Evolutionary conservation across 2,888 invertebrate genomes (phyloP).

Genomic region (Furcula furcula): DNA sequence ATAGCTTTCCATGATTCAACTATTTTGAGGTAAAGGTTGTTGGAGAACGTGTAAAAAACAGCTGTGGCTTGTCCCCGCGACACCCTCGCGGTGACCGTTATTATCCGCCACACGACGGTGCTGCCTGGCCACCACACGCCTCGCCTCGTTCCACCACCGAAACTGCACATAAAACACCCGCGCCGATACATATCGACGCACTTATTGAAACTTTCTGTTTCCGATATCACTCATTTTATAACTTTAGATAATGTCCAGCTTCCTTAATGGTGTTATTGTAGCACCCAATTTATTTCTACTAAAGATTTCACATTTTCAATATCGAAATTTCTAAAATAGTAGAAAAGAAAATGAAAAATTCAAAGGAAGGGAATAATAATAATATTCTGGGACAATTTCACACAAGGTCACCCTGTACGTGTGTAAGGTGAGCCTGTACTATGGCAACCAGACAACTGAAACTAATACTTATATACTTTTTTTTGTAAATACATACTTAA

Average conservation of each 20-base stretch:
- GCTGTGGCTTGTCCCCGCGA: conserved; percentile 71
- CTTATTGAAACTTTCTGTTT: conserved; percentile 59
- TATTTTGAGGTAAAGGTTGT: conserved; percentile 58
- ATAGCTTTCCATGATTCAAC: conserved; percentile 34
- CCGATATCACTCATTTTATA: conserved; percentile 29
- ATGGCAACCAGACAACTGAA: no score
- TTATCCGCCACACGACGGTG: conserved; percentile 42
- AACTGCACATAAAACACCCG: conserved; percentile 70
- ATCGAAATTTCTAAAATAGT: no score
- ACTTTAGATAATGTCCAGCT: conserved; percentile 23
- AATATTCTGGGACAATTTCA: no score
- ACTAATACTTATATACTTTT: no score
- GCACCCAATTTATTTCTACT: no score
- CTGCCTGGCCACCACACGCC: neutral
- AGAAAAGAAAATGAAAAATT: no score
- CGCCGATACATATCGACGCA: conserved; percentile 50
- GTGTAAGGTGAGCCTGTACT: no score
- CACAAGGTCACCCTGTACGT: no score
- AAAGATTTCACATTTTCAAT: no score
- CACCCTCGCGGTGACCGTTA: conserved; percentile 73
- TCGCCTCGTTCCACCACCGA: conserved; percentile 22
- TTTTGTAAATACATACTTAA: no score
- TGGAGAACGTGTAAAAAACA: conserved; percentile 83
- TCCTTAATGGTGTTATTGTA: conserved; percentile 5
- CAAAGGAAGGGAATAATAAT: no score